Evolutionary conservation across 64 coral and sea anemone species (phyloP).

Genomic region (Montipora capricornis): DNA sequence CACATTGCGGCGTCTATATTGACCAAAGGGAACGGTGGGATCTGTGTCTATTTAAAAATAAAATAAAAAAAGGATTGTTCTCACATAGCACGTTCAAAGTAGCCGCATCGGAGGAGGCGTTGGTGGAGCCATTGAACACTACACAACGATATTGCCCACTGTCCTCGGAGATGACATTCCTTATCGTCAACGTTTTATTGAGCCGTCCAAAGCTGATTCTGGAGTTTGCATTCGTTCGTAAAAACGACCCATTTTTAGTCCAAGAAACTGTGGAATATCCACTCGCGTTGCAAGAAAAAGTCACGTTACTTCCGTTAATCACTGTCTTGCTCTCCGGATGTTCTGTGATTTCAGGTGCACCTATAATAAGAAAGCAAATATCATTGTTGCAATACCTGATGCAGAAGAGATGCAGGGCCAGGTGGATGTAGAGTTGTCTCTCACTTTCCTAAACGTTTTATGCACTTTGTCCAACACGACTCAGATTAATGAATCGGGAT

Average conservation of each 20-base stretch:
- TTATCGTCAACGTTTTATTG: neutral
- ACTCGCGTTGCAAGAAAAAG: slow-evolving; percentile 1
- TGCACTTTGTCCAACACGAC: too few species aligned
- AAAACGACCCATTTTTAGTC: neutral
- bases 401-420: too few species aligned
- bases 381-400: too few species aligned
- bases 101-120: neutral
- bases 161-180: neutral
- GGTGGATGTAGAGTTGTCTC: too few species aligned
- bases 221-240: neutral
- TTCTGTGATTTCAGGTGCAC: neutral
- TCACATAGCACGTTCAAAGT: neutral
- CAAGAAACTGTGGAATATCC: slow-evolving; percentile 18
- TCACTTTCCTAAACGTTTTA: too few species aligned
- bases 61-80: neutral
- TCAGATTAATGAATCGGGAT: too few species aligned
- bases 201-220: neutral
- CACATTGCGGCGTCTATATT: too few species aligned
- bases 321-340: neutral
- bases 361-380: neutral
- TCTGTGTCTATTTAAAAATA: neutral
- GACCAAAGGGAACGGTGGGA: too few species aligned
- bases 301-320: neutral
- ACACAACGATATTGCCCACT: slow-evolving; percentile 21
- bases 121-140: neutral